These are phyloP conservation scores for Toxotes lorentzi DNA, from an alignment of 2,797 vertebrate species.

Conservation along the genomic window DNA sequence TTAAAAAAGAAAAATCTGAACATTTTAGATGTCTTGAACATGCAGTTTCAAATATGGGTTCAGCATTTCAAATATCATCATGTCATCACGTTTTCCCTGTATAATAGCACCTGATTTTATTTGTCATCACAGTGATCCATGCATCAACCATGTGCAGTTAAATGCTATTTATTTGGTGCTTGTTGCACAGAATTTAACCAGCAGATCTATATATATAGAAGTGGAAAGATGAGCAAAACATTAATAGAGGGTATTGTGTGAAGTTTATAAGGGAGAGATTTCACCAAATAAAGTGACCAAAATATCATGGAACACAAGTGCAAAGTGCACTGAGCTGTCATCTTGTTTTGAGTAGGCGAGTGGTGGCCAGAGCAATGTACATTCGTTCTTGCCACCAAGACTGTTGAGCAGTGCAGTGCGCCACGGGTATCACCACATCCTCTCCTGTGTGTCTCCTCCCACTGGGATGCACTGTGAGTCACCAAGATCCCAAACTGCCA, in stretches of 20 bases:
- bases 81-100: too few relatives aligned
- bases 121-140: too few relatives aligned
- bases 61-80: background rate
- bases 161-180: too few relatives aligned
- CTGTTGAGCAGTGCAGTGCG: background rate
- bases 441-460: background rate
- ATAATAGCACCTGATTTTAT: too few relatives aligned
- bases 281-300: too few relatives aligned
- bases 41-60: background rate
- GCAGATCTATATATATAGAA: too few relatives aligned
- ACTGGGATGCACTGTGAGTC: background rate
- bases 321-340: background rate
- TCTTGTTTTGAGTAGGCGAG: background rate
- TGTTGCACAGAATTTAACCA: too few relatives aligned
- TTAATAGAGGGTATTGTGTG: too few relatives aligned
- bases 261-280: too few relatives aligned
- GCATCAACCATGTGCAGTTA: too few relatives aligned
- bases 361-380: background rate
- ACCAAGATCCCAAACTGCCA: background rate
- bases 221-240: too few relatives aligned
- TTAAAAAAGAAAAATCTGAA: background rate
- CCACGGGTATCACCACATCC: background rate
- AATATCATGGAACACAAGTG: too few relatives aligned
- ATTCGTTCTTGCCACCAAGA: background rate
- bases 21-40: background rate